Evolutionary conservation across 2,113 vertebrate species (phyloP).

Genomic region (Ceyx margarethae): DNA sequence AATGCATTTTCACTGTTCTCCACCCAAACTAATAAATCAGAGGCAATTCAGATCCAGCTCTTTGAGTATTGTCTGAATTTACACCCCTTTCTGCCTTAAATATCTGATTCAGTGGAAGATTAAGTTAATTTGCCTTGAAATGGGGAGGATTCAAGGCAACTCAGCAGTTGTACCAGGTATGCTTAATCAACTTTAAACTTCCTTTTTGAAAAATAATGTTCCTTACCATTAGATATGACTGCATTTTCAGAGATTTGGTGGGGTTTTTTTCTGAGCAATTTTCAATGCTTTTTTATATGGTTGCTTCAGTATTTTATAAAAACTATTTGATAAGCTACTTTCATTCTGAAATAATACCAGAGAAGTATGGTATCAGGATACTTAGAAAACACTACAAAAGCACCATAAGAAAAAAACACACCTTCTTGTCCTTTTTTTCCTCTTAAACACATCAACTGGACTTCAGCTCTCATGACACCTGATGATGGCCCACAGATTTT

Average conservation of each 20-base stretch:
- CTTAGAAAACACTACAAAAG: background rate
- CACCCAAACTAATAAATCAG: background rate
- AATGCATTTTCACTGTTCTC: background rate
- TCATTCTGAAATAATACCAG: background rate
- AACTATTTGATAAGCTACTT: background rate
- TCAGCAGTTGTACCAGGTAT: background rate
- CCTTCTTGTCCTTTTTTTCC: background rate
- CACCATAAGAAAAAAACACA: background rate
- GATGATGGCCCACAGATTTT: background rate
- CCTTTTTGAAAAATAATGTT: background rate
- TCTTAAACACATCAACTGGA: background rate
- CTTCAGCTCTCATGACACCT: background rate
- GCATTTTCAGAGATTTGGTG: background rate
- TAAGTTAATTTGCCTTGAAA: background rate
- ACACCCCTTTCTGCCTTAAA: background rate
- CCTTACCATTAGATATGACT: background rate
- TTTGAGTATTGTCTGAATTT: background rate
- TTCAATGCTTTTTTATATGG: background rate
- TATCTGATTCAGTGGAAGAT: background rate
- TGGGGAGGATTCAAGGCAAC: background rate
- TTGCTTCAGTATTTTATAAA: background rate
- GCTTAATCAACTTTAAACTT: background rate
- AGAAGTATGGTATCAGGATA: background rate
- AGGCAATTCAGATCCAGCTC: background rate
- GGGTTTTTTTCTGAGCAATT: background rate